Evolutionary conservation across 2,113 vertebrate genomes (phyloP), one percentile per base, ranked within the genome.

Genomic region (Aldabrachelys gigantea): DNA sequence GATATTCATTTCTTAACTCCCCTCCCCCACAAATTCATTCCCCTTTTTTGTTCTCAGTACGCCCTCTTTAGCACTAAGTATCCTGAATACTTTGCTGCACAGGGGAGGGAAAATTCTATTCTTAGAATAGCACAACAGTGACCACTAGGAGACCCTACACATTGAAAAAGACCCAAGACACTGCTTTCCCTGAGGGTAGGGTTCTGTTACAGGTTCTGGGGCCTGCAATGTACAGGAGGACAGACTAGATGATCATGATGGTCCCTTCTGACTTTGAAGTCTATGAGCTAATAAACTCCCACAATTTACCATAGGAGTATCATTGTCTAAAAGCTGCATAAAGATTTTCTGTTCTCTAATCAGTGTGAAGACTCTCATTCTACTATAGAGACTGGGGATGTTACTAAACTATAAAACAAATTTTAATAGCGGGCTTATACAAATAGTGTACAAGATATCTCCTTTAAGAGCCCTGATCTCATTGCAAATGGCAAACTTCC

Each of bases 271-370:
- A 38, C 65, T 4, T n/a, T 69, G 35, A n/a, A 35, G 31, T 69
- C 65, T 38, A 72, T 72, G n/a, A 92, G 62, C 3, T 8, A 85
- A 19, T 41, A 53, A 4, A 29, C 24, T 85, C 65, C 65, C 25
- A 53, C 50, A 78, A 92, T 85, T 75, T 1, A 38, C 88, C 29
- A 57, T 4, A 59, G 6, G 4, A 4, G 2, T n/a, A 12, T 54
- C 17, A 57, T 80, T 80, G 85, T 41, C 94, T 81, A 90, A 83
- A 9, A 92, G 69, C 4, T 85, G 25, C 31, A 59, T 75, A 38
- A 38, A 72, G 17, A 12, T 62, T 89, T 94, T 91, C 53, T 91
- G 14, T 80, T 94, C 72, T 92, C 22, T 50, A 84, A 87, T n/a
- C 82, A 91, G 4, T 29, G 11, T 6, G 24, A 85, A 49, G 65